These are phyloP conservation scores for Lasioglossum zephyrum DNA, from an alignment of 2,888 invertebrate species.

Conservation along the genomic window DNA sequence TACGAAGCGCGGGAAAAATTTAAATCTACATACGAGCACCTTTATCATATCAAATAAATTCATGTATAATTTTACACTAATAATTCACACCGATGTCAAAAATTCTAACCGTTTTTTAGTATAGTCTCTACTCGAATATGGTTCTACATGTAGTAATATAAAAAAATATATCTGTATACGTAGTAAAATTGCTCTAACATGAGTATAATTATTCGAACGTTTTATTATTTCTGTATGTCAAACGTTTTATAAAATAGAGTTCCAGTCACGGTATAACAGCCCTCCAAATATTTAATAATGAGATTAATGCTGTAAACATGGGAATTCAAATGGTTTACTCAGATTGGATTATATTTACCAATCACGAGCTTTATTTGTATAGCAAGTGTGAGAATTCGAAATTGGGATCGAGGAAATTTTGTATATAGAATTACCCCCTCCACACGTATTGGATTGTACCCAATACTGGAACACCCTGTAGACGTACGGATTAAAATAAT, in stretches of 20 bases:
- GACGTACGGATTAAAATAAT: neutral
- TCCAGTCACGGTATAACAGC: neutral
- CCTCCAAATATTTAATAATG: neutral
- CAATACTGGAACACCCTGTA: neutral
- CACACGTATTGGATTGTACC: neutral
- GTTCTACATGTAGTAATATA: neutral
- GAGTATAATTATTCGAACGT: neutral
- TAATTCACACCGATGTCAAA: neutral
- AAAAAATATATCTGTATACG: neutral
- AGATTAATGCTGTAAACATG: neutral
- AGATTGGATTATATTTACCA: neutral
- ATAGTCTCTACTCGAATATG: neutral
- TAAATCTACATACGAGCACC: constrained; percentile 6
- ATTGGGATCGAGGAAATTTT: neutral
- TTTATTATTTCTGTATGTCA: neutral
- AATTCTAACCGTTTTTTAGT: neutral
- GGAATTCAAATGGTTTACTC: neutral
- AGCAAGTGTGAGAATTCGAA: neutral
- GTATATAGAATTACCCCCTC: neutral
- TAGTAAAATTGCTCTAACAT: neutral
- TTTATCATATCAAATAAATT: neutral
- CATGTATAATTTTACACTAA: neutral
- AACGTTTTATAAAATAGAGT: too few relatives aligned
- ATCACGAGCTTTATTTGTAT: neutral
- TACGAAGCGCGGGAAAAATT: constrained; percentile 53